phyloP scores from a whole-genome alignment of 37 sponge, comb jelly and placozoan species.

The Halichondria panicea region DNA sequence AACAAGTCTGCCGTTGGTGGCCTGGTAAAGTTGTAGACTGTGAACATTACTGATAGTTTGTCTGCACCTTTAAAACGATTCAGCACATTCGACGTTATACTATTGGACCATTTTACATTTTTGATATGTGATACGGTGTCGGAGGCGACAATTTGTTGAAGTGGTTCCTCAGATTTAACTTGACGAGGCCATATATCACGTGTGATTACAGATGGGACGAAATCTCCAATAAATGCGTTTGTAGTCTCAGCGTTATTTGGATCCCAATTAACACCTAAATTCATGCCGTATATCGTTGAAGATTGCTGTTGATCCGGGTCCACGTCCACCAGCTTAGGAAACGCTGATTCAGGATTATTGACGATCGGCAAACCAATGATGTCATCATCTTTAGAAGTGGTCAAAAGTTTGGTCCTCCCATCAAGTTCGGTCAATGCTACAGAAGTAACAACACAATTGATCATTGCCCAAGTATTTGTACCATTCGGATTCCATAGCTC shows the following conservation, averaged over 20 bases:
- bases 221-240: conserved; percentile 12
- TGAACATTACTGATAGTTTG: not conserved
- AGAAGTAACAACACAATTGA: not conserved
- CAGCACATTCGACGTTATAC: not conserved
- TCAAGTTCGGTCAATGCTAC: not conserved
- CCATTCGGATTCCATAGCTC: not conserved
- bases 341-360: not conserved
- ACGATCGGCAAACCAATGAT: not conserved
- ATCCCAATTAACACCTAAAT: not conserved
- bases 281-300: not conserved
- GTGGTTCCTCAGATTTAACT: not conserved
- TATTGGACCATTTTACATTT: not conserved
- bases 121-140: not conserved
- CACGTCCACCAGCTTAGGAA: not conserved
- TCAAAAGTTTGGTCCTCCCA: not conserved
- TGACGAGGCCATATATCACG: not conserved
- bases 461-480: not conserved
- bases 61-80: not conserved
- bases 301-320: not conserved
- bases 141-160: not conserved
- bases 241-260: not conserved
- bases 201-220: not conserved
- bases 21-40: not conserved
- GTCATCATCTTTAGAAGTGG: not conserved
- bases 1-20: not conserved